These are phyloP conservation scores for Drosophila differens DNA, from an alignment of 2,888 invertebrate species.

Conservation along the genomic window DNA sequence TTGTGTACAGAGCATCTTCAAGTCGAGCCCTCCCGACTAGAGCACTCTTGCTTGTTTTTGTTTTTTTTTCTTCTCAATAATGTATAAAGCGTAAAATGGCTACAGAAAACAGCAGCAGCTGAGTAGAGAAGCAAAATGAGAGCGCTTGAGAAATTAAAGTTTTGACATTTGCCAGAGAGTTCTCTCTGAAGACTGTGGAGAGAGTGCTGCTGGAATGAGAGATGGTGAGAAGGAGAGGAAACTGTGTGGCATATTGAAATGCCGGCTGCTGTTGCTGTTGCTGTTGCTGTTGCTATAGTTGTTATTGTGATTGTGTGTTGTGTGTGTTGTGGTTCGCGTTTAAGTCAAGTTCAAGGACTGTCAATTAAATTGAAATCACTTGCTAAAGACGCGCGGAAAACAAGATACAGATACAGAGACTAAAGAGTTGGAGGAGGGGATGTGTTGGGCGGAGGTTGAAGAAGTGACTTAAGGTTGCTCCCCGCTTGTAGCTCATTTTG, in stretches of 20 bases:
- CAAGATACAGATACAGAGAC: conserved; percentile 57
- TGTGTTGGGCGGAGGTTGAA: conserved; percentile 8
- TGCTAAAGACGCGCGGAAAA: conserved; percentile 70
- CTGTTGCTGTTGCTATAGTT: conserved; percentile 12
- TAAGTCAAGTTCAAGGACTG: conserved; percentile 84
- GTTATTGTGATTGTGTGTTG: conserved; percentile 38
- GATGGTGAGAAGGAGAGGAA: conserved; percentile 9
- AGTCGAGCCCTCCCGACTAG: background rate
- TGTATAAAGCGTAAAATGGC: conserved; percentile 38
- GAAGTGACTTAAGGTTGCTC: conserved; percentile 28
- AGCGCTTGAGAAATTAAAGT: conserved; percentile 19
- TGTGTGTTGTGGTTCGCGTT: conserved; percentile 67
- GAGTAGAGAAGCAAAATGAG: conserved; percentile 4
- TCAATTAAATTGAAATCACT: conserved; percentile 83
- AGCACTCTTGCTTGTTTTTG: conserved; percentile 6
- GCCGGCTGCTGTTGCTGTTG: conserved; percentile 41
- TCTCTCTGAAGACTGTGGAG: conserved; percentile 1
- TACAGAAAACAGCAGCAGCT: conserved; percentile 15
- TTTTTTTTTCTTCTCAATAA: conserved; percentile 32
- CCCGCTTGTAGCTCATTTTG: conserved; percentile 56
- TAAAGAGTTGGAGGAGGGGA: background rate
- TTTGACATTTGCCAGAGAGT: conserved; percentile 26
- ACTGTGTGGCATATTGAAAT: conserved; percentile 47
- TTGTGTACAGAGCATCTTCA: background rate
- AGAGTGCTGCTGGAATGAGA: background rate